Base-by-base conservation (phyloP, 92 coral and sea anemone genomes). In the Epizoanthus fatuus region DNA sequence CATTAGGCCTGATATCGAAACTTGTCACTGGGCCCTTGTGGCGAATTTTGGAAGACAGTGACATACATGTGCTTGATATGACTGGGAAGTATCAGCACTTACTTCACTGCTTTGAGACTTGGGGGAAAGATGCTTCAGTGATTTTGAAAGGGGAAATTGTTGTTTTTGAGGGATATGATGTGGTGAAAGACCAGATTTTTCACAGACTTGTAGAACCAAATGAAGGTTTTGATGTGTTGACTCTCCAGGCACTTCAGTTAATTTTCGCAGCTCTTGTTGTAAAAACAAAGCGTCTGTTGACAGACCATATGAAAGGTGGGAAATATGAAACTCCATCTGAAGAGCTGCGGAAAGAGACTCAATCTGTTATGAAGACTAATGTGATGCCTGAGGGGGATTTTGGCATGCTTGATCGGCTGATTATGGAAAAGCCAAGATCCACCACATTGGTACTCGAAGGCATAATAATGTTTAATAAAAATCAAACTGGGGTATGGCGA, bases 21-120 rank as follows among this genome's bases (percentile, higher is more conserved):
- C 65, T 83, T 32, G 81, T 74, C 51, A 84, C 88, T 59, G 88
- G 88, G 59, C 81, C 88, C 81, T 45, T 84, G 51, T 60, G 76
- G 51, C 57, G 81, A 74, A 37, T 47, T 47, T 72, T 84, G 59
- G 69, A 68, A 69, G 70, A 72, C 38, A 73, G 1, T 60, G 60
- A 42, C 51, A 68, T 29, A 37, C 69, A 68, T 60, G 64, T 84
- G 72, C 74, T 84, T 7, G 81, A 84, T 17, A 68, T 84, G 55
- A 74, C 67, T 73, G 72, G 72, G 62, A 68, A 84, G 42, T 84
- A 72, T 77, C 76, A 74, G 81, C 54, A 70, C 66, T 59, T 84
- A 81, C 81, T 72, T 16, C 72, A 84, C 49, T 84, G 63, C 78
- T 84, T 84, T 29, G 81, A 84, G 59, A 77, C 42, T 22, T 84